Evolutionary conservation across 2,888 invertebrate species (phyloP).

Genomic region (Drosophila subsilvestris): DNA sequence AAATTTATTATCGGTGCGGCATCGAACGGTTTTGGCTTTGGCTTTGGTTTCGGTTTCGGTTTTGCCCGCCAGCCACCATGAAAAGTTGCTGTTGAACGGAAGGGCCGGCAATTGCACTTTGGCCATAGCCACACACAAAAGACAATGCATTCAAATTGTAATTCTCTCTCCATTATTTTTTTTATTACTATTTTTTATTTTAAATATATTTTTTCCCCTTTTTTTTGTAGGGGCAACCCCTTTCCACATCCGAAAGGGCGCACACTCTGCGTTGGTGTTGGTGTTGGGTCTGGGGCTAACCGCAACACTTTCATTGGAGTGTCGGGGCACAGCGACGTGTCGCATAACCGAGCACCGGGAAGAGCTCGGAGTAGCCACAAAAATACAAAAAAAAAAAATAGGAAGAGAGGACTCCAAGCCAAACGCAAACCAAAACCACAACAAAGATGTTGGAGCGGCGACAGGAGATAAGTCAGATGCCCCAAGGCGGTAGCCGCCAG

Average conservation of each 20-base stretch:
- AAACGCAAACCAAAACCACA: conserved; percentile 52
- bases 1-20: conserved; percentile 75
- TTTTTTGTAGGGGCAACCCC: conserved; percentile 1
- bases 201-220: conserved; percentile 17
- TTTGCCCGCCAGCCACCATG: conserved; percentile 47
- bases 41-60: conserved; percentile 21
- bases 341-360: conserved; percentile 42
- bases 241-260: conserved; percentile 31
- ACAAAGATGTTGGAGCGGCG: conserved; percentile 47
- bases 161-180: conserved; percentile 47
- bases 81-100: conserved; percentile 57
- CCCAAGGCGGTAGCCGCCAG: conserved; percentile 28
- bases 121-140: conserved; percentile 41
- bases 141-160: conserved; percentile 70
- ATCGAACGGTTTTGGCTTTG: conserved; percentile 67
- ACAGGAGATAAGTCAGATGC: conserved; percentile 15
- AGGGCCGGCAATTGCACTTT: conserved; percentile 67
- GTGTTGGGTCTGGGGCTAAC: conserved; percentile 23
- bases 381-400: neutral
- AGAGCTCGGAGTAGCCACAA: conserved; percentile 43
- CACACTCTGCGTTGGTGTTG: conserved; percentile 12
- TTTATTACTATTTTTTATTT: conserved; percentile 11
- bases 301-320: conserved; percentile 53
- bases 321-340: conserved; percentile 46
- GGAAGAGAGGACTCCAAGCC: conserved; percentile 23